These are phyloP conservation scores for Syngnathus scovelli DNA, from an alignment of 2,113 vertebrate genomes.

Conservation along the genomic window DNA sequence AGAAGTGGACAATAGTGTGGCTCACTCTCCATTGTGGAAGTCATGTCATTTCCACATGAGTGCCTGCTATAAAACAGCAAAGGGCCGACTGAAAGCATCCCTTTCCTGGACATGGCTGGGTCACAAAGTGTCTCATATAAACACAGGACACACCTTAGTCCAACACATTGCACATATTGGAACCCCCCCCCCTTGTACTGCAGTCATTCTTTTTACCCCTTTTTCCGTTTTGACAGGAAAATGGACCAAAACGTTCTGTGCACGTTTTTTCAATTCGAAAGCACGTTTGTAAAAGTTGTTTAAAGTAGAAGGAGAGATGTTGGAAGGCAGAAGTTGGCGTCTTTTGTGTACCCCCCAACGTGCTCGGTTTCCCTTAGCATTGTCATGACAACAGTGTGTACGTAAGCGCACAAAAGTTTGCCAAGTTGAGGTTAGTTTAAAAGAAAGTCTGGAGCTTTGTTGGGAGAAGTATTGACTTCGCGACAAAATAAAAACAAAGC, in stretches of 20 bases:
- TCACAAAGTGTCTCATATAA: constrained; percentile 51
- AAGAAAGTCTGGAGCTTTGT: neutral
- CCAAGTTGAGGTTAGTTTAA: constrained; percentile 19
- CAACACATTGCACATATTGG: constrained; percentile 39
- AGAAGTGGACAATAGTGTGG: constrained; percentile 40
- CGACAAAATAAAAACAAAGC: constrained; percentile 15
- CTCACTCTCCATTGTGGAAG: constrained; percentile 54
- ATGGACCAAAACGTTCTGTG: neutral
- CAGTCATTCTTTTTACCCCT: constrained; percentile 1
- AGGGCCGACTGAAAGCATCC: constrained; percentile 60
- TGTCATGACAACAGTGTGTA: constrained; percentile 69
- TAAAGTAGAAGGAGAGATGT: neutral
- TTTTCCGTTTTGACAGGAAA: constrained; percentile 26
- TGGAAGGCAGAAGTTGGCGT: constrained; percentile 22
- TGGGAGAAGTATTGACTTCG: neutral
- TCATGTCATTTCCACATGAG: constrained; percentile 58
- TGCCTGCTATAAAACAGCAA: constrained; percentile 48
- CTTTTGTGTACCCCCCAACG: constrained; percentile 57
- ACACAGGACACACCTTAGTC: constrained; percentile 65
- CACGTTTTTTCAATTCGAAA: no score
- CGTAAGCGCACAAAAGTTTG: constrained; percentile 41
- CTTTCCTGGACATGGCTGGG: constrained; percentile 59
- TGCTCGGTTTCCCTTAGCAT: constrained; percentile 59
- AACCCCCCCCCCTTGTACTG: neutral
- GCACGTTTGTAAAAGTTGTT: neutral